Conservation (phyloP, 2,888 invertebrate genomes). For the Octodonta nipae region DNA sequence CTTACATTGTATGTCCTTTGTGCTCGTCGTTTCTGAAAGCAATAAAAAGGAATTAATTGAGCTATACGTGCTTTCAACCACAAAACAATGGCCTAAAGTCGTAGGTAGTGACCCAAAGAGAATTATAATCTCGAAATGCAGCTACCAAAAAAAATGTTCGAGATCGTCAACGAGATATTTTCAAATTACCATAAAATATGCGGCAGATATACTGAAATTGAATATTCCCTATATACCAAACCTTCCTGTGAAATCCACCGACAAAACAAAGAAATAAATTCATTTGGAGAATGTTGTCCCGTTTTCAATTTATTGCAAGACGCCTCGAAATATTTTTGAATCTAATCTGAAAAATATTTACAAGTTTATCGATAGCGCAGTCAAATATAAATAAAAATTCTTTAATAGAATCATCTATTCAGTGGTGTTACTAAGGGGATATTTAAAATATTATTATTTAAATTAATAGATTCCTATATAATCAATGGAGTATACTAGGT, state of each 20-base stretch:
- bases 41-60: too few relatives aligned
- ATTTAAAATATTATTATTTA: too few relatives aligned
- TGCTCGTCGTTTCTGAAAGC: too few relatives aligned
- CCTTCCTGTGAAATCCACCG: conserved; percentile 5
- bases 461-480: too few relatives aligned
- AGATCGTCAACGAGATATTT: conserved; percentile 16
- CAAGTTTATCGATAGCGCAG: conserved; percentile 17
- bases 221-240: conserved; percentile 11
- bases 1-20: too few relatives aligned
- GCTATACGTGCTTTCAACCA: too few relatives aligned
- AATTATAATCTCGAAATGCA: conserved; percentile 19
- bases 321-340: conserved; percentile 13
- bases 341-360: conserved; percentile 20
- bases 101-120: conserved; percentile 13
- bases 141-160: conserved; percentile 20
- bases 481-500: too few relatives aligned
- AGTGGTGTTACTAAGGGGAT: neutral
- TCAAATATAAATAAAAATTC: conserved; percentile 22
- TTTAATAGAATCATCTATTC: conserved; percentile 29
- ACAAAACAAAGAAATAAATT: conserved; percentile 17
- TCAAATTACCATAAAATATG: conserved; percentile 19
- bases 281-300: conserved; percentile 17
- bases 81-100: too few relatives aligned
- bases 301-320: conserved; percentile 15
- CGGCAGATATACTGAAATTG: conserved; percentile 14